Evolutionary conservation across 2,797 vertebrate genomes (phyloP).

Genomic region (Cichlasoma orientale): DNA sequence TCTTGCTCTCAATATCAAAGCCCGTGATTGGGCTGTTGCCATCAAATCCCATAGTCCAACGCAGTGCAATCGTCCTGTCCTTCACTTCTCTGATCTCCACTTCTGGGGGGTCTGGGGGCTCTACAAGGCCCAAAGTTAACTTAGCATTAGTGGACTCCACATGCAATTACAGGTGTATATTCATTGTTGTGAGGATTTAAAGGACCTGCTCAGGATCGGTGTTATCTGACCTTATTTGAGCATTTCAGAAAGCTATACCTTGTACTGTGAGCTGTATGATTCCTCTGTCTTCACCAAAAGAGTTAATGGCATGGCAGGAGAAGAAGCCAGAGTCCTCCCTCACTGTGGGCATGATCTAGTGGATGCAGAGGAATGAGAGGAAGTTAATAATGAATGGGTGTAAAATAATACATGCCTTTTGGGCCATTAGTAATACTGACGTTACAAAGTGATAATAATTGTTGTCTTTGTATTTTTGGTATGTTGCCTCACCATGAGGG

Average conservation of each 20-base stretch:
- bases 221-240: neutral
- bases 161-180: neutral
- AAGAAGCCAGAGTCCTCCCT: conserved; percentile 98
- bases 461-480: neutral
- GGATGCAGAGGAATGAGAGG: neutral
- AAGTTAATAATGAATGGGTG: neutral
- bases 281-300: conserved; percentile 96
- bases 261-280: conserved; percentile 99
- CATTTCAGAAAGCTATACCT: conserved; percentile 79
- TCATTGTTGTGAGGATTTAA: neutral
- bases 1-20: conserved; percentile 99
- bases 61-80: conserved; percentile 93
- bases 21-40: conserved; percentile 98
- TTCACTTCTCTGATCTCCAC: conserved; percentile 97
- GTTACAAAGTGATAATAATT: neutral
- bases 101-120: conserved; percentile 95
- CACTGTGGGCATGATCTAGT: conserved; percentile 94
- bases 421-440: neutral
- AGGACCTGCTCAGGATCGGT: neutral
- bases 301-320: conserved; percentile 98
- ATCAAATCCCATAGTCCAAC: conserved; percentile 99
- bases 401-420: neutral
- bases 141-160: neutral
- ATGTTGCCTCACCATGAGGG: neutral
- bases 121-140: conserved; percentile 67